These are phyloP conservation scores for Phalloptychus januarius DNA, from an alignment of 2,797 vertebrate species.

Conservation along the genomic window DNA sequence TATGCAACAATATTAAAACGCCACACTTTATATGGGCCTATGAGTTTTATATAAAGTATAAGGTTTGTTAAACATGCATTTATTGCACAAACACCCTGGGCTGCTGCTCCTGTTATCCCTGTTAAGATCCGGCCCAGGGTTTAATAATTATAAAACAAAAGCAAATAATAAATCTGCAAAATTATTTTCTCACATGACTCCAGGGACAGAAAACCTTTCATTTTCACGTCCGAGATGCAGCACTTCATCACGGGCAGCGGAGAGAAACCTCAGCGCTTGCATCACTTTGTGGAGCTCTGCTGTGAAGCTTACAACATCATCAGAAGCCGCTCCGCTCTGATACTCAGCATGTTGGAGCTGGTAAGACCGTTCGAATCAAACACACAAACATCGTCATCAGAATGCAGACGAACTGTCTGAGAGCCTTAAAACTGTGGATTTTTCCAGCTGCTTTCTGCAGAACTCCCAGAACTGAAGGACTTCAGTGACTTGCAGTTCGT, in stretches of 20 bases:
- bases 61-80: too few species aligned
- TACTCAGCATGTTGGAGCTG: constrained; percentile 89
- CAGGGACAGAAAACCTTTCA: constrained; percentile 90
- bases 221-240: constrained; percentile 93
- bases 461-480: constrained; percentile 87
- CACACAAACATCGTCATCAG: neutral
- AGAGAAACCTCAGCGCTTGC: constrained; percentile 83
- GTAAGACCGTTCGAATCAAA: constrained; percentile 69
- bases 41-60: too few species aligned
- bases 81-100: too few species aligned
- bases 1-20: too few species aligned
- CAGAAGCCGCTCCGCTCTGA: constrained; percentile 82
- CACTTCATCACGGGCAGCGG: constrained; percentile 91
- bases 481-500: constrained; percentile 86
- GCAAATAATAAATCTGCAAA: neutral
- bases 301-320: constrained; percentile 89
- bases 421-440: constrained; percentile 5
- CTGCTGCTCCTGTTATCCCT: too few species aligned
- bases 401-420: neutral
- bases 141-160: neutral
- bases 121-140: neutral
- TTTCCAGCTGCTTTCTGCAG: constrained; percentile 86
- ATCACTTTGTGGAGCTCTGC: constrained; percentile 91
- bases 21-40: too few species aligned
- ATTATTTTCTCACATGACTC: neutral